Evolutionary conservation across 2,888 invertebrate genomes (phyloP), one percentile per base, ranked within the genome.

Genomic region (Oscheius sp.): DNA sequence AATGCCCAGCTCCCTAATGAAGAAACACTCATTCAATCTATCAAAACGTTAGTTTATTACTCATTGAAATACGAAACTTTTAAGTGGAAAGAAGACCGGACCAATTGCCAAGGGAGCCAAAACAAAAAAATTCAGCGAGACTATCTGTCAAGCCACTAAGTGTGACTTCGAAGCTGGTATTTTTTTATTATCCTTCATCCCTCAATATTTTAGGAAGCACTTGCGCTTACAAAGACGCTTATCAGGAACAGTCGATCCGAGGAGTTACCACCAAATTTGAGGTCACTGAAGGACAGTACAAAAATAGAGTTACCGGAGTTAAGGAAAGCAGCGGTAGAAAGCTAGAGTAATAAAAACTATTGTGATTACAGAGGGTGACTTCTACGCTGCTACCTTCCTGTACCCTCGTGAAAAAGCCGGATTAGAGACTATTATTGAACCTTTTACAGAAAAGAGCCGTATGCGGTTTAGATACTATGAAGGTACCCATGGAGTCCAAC

Each of bases 401-500:
- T 85, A 80, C 73, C 85, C 85, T 20, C 73, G 82, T 45, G 85
- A 85, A 67, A 82, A 80, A 76, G 85, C 84, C 26, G 85, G 84
- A 44, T 71, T 85, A 32, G 77, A 79, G 68, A 76, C 81, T 1
- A 67, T 68, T 28, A 72, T 78, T 17, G 80, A 72, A 17, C 72
- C 75, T 9, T 76, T 85, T 66, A 73, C 73, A 20, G 84, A 82
- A 51, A 71, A 75, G 36, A 66, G 76, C 0, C 72, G 82, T 22
- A 71, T 85, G 54, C 67, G 82, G 56, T 85, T 85, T 81, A 82
- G 82, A 65, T 85, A 79, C 71, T 85, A 85, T 66, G 85, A 85
- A 65, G 82, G 84, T 70, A 85, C 85, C 1, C 85, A 85, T 50
- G 85, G 85, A 66, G 83, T 85, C 54, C 85, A 85, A 66, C 80